Evolutionary conservation across 2,888 invertebrate genomes (phyloP).

Genomic region (Himalopsyche japonica): DNA sequence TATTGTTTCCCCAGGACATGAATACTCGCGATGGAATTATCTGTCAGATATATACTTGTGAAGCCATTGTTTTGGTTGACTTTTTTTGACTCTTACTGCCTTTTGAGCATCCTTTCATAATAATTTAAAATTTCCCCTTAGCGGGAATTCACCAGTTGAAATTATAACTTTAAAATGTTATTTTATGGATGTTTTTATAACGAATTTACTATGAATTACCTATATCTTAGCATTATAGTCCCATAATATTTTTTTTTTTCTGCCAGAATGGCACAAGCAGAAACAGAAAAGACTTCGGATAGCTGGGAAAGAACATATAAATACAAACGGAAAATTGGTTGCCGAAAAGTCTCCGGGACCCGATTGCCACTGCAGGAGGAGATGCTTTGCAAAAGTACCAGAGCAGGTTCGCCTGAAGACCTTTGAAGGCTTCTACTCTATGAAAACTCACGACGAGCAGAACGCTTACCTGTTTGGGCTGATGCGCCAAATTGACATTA

Average conservation of each 20-base stretch:
- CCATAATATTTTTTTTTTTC: neutral
- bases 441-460: conserved; percentile 63
- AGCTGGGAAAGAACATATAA: conserved; percentile 60
- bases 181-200: neutral
- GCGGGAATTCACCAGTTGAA: neutral
- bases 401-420: conserved; percentile 58
- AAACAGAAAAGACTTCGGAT: conserved; percentile 61
- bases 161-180: neutral
- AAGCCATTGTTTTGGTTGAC: conserved; percentile 9
- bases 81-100: conserved; percentile 33
- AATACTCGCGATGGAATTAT: neutral
- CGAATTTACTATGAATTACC: neutral
- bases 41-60: neutral
- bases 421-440: conserved; percentile 61
- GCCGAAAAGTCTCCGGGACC: conserved; percentile 60
- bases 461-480: conserved; percentile 63
- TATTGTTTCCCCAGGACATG: neutral
- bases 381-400: conserved; percentile 59
- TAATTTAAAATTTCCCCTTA: neutral
- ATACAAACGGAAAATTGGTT: conserved; percentile 62
- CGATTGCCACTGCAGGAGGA: conserved; percentile 59
- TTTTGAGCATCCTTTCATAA: conserved; percentile 25
- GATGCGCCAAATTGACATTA: conserved; percentile 62
- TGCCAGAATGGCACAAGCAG: conserved; percentile 64
- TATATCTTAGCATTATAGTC: neutral